Base-by-base conservation (phyloP, 2,888 invertebrate species). In the Digitonthophagus gazella region DNA sequence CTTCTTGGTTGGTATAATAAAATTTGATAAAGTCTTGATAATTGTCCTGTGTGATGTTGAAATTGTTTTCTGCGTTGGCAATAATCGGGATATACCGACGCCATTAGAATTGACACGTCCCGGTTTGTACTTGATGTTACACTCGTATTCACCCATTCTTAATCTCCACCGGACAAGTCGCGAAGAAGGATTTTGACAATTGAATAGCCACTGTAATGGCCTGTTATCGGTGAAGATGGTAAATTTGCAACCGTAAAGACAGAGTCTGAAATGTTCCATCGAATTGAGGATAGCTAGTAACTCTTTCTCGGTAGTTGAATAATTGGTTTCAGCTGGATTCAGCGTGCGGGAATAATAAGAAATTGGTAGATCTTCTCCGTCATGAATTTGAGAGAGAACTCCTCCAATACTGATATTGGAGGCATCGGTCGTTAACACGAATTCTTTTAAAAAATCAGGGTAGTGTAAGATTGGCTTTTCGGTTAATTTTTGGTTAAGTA, bases 261-360 rank as follows among this genome's bases (percentile, higher is more conserved):
- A 61, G 2, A 4, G 54, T 20, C 22, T 58, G 18, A 61, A 22
- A 1, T 20, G 14, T 20, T 22, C 22, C 4, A 22, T 6, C 8
- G 15, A 3, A 3, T 16, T 18, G 2, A 58, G 11, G 1, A 61
- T 14, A 8, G 19, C 11, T 11, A 28, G 6, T n/a, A 58, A 2
- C 18, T 67, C 28, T 28, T 28, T 15, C n/a, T 67, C 58, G n/a
- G 28, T 28, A 2, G 18, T 61, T 15, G 61, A 58, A 5, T 61
- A 61, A 16, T 16, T 58, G 14, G 2, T 2, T 44, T 67, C 67
- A 1, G 58, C 15, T 2, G 22, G 14, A 2, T 14, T 15, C 14
- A 75, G 64, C 2, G 75, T 73, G 15, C 75, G 22, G 15, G 71
- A 74, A 0, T 75, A 74, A 56, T 71, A 78, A 8, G 74, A 71